These are phyloP conservation scores for Rissa tridactyla DNA, from an alignment of 2,113 vertebrate species.

Conservation along the genomic window DNA sequence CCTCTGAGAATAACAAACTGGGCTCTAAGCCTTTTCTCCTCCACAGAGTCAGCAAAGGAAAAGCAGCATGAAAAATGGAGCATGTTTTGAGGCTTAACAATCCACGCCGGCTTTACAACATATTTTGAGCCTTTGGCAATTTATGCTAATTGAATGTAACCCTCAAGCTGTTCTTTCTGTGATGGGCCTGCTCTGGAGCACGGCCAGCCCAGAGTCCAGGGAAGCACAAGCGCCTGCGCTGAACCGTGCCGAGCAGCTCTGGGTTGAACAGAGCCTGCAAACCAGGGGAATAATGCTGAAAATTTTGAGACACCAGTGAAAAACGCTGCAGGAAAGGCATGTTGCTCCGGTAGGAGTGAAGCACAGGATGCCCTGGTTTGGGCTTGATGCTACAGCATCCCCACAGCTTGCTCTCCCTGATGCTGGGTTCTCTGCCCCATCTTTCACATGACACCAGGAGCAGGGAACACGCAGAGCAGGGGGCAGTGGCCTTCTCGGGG, in stretches of 20 bases:
- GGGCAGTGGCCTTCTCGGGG: background rate
- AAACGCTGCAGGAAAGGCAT: background rate
- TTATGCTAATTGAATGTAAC: constrained; percentile 16
- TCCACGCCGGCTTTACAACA: background rate
- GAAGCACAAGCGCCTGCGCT: background rate
- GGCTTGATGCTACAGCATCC: background rate
- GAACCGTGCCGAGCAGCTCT: background rate
- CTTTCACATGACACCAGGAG: background rate
- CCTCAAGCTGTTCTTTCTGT: constrained; percentile 30
- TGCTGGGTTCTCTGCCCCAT: background rate
- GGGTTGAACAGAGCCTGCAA: background rate
- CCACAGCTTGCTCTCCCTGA: background rate
- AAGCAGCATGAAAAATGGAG: background rate
- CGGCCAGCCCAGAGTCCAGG: background rate
- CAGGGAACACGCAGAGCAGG: background rate
- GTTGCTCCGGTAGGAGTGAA: background rate
- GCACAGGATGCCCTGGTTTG: background rate
- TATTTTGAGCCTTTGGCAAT: constrained; percentile 2
- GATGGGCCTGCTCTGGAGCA: constrained; percentile 6
- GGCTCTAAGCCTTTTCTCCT: background rate
- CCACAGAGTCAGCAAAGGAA: background rate
- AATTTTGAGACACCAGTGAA: background rate
- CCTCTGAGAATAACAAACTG: background rate
- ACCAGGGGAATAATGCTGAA: background rate
- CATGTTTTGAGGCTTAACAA: background rate